Conservation (phyloP, 2,113 vertebrate species). For the Baryphthengus martii region DNA sequence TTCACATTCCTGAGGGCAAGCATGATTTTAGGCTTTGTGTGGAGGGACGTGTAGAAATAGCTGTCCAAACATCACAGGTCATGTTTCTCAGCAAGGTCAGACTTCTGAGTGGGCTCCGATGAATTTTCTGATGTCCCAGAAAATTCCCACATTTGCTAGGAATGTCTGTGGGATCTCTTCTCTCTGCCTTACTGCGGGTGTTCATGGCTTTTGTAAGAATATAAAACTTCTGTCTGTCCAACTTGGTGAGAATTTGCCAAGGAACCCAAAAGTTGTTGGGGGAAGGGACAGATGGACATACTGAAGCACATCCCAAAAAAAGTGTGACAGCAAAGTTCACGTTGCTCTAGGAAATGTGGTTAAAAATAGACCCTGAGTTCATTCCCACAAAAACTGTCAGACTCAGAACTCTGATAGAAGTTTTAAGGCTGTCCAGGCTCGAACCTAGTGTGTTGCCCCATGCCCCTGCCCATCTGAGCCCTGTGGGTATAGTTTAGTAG, state of each 20-base stretch:
- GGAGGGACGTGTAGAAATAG: background rate
- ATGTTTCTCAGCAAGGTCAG: background rate
- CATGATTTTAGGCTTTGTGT: background rate
- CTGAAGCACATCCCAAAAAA: background rate
- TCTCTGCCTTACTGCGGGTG: background rate
- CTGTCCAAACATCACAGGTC: background rate
- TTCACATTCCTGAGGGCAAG: background rate
- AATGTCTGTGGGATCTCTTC: background rate
- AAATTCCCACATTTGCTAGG: background rate
- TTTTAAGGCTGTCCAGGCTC: background rate
- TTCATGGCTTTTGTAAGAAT: background rate
- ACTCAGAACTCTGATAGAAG: background rate
- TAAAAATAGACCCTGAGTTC: background rate
- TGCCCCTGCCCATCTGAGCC: background rate
- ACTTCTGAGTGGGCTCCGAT: accelerated
- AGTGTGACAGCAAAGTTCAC: background rate
- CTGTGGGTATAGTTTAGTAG: background rate
- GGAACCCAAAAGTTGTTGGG: background rate
- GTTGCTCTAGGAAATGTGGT: background rate
- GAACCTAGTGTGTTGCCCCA: background rate
- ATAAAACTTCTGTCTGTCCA: background rate
- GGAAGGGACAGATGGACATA: background rate
- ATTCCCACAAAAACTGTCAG: background rate
- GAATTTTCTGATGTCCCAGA: background rate
- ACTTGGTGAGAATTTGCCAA: background rate